Conservation (phyloP, 2,888 invertebrate species). For the Sphinx pinastri region DNA sequence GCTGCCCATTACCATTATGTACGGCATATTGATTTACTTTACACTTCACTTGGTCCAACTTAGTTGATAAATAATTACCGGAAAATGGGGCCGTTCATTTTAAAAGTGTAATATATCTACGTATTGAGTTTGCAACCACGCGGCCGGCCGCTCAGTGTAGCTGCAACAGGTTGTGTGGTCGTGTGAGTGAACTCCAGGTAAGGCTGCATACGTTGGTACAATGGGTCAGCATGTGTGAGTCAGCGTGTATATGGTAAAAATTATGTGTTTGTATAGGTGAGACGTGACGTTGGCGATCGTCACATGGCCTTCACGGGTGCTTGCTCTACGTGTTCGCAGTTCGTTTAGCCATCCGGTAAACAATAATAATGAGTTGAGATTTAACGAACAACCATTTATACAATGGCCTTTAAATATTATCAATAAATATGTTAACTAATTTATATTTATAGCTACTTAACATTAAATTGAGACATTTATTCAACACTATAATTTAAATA, state of each 20-base stretch:
- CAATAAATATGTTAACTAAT: neutral
- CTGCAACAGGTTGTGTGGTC: constrained; percentile 58
- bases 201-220: constrained; percentile 53
- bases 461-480: too few relatives aligned
- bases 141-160: constrained; percentile 44
- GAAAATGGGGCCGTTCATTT: constrained; percentile 54
- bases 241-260: constrained; percentile 42
- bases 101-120: constrained; percentile 41
- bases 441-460: neutral
- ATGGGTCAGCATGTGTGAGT: constrained; percentile 43
- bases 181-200: constrained; percentile 74
- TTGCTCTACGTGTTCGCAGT: constrained; percentile 58
- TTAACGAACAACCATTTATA: neutral
- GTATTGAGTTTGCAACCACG: constrained; percentile 48
- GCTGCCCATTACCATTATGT: constrained; percentile 80
- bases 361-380: constrained; percentile 11
- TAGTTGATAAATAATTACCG: constrained; percentile 49
- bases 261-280: constrained; percentile 51
- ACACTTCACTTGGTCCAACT: constrained; percentile 33
- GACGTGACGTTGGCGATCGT: constrained; percentile 61
- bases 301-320: constrained; percentile 75
- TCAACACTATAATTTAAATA: too few relatives aligned
- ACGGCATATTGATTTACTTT: constrained; percentile 66
- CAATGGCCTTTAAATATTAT: neutral
- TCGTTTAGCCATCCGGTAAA: neutral